Evolutionary conservation across 2,888 invertebrate genomes (phyloP).

Genomic region (Aspidiotus destructor): DNA sequence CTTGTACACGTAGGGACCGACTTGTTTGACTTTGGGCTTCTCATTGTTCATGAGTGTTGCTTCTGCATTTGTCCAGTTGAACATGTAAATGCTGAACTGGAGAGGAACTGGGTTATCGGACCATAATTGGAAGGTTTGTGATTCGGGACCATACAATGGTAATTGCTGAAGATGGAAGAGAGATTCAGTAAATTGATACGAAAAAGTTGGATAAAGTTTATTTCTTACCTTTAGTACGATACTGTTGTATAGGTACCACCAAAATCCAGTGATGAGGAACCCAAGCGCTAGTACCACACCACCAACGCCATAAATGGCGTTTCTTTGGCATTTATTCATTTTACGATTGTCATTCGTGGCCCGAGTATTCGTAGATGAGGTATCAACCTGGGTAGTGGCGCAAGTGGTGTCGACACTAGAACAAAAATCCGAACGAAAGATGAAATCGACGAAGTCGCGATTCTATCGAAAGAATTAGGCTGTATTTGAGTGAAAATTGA

Average conservation of each 20-base stretch:
- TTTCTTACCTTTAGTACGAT: slow-evolving; percentile 12
- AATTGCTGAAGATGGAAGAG: slow-evolving; percentile 16
- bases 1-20: slow-evolving; percentile 40
- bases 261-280: slow-evolving; percentile 15
- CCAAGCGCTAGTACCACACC: slow-evolving; percentile 13
- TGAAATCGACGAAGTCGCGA: no score
- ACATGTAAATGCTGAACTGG: slow-evolving; percentile 42
- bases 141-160: background rate
- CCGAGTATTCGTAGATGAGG: no score
- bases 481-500: no score
- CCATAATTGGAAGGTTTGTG: slow-evolving; percentile 40
- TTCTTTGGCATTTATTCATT: slow-evolving; percentile 5
- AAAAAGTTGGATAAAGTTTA: background rate
- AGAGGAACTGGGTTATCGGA: slow-evolving; percentile 43
- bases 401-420: no score
- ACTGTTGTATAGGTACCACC: slow-evolving; percentile 10
- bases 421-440: no score
- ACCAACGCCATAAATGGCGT: slow-evolving; percentile 14
- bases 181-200: background rate
- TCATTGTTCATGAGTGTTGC: slow-evolving; percentile 39
- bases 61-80: slow-evolving; percentile 42
- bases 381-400: no score
- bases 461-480: no score
- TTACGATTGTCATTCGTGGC: background rate
- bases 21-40: slow-evolving; percentile 37